Conservation (phyloP, 37 sponge, comb jelly and placozoan genomes). For the Lycopodina hypogea region DNA sequence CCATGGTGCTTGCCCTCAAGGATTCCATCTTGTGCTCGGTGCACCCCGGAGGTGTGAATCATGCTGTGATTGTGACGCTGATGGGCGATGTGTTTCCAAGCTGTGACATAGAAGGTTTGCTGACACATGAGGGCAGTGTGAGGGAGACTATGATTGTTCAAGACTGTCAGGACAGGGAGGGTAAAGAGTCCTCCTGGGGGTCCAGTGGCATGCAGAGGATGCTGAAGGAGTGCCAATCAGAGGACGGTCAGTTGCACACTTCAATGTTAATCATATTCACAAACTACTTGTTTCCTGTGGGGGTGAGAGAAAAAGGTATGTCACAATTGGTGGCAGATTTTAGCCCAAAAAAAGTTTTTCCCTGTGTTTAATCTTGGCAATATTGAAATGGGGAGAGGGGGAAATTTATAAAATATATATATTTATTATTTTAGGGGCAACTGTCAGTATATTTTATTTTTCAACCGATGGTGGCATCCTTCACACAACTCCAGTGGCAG, state of each 20-base stretch:
- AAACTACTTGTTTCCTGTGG: neutral
- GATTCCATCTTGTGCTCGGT: slow-evolving; percentile 29
- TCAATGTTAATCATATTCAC: neutral
- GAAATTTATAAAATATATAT: too few species aligned
- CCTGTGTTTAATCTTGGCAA: too few species aligned
- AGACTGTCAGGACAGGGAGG: slow-evolving; percentile 7
- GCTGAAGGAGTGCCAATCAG: slow-evolving; percentile 19
- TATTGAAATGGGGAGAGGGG: too few species aligned
- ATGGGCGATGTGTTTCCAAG: slow-evolving; percentile 39
- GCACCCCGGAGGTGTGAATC: neutral
- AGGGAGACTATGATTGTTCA: slow-evolving; percentile 21
- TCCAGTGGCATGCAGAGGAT: slow-evolving; percentile 59
- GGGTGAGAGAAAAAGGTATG: neutral
- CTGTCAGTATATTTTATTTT: too few species aligned
- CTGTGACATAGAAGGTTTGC: slow-evolving; percentile 20
- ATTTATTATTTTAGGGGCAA: too few species aligned
- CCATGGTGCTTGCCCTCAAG: slow-evolving; percentile 39
- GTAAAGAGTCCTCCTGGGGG: slow-evolving; percentile 45
- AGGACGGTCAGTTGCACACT: slow-evolving; percentile 31
- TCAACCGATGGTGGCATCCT: too few species aligned
- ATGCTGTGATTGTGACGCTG: slow-evolving; percentile 12
- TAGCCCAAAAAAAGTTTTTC: too few species aligned
- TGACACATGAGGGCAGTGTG: slow-evolving; percentile 28
- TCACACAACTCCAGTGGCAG: too few species aligned
- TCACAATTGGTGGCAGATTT: too few species aligned